Conservation (phyloP, 2,113 vertebrate species). For the Columbina picui region DNA sequence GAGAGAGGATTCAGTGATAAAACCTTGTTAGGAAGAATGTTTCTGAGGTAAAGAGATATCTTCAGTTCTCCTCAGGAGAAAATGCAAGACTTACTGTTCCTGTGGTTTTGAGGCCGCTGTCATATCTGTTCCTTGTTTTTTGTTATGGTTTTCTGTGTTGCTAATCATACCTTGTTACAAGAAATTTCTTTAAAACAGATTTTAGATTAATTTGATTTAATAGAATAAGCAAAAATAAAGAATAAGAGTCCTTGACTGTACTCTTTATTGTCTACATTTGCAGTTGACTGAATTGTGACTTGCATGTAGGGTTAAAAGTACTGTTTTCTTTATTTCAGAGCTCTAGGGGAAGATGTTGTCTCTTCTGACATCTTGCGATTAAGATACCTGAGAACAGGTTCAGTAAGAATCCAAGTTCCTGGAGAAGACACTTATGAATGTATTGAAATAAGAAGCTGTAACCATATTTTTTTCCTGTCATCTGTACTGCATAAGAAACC, state of each 20-base stretch:
- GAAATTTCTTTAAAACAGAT: neutral
- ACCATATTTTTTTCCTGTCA: neutral
- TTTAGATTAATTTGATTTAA: neutral
- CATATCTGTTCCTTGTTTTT: neutral
- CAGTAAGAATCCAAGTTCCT: conserved; percentile 35
- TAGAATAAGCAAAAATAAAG: neutral
- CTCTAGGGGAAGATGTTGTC: conserved; percentile 63
- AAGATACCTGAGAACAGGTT: conserved; percentile 61
- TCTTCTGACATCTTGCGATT: conserved; percentile 49
- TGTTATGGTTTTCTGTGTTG: neutral
- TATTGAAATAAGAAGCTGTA: conserved; percentile 45
- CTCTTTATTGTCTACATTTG: conserved; percentile 32
- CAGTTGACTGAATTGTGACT: neutral
- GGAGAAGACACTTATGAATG: conserved; percentile 16
- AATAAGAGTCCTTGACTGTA: neutral
- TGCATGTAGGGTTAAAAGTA: conserved; percentile 45
- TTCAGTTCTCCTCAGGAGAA: neutral
- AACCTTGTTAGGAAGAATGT: neutral
- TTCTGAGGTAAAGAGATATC: neutral
- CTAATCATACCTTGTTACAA: rapidly evolving
- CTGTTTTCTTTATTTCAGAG: conserved; percentile 67
- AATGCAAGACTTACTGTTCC: neutral
- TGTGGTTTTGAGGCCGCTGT: neutral
- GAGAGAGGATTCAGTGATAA: neutral
- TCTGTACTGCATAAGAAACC: neutral